Evolutionary conservation across 2,113 vertebrate species (phyloP), one percentile per base, ranked within the genome.

Genomic region (Mesocricetus auratus): DNA sequence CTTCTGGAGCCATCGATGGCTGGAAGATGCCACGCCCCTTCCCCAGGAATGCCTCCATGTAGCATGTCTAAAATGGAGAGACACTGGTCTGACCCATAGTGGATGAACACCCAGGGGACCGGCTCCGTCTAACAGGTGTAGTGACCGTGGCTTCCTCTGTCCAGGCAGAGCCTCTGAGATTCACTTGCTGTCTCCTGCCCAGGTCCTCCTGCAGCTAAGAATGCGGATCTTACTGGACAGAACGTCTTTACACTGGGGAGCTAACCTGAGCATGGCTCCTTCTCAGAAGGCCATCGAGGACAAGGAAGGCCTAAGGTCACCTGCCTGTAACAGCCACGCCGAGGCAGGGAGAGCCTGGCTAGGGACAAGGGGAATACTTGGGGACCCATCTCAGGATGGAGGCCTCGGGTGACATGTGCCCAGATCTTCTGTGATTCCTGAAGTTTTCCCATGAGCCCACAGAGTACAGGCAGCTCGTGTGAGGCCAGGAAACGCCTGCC

Each of bases 1-100:
- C 5, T 1, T 60, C 45, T 9, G 53, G 77, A 91, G 4, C 0
- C 71, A 21, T 24, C 62, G 79, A 1, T 4, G 86, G 81, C 0
- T 8, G 21, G n/a, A 11, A 15, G 64, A 22, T 81, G 56, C n/a
- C 7, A 0, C 39, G n/a, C 7, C 1, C n/a, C 10, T 2, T 17
- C 33, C 0, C 4, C 4, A 22, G 64, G 39, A 47, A 5, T 0
- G 15, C 10, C 79, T 33, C 64, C 1, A 53, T 4, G 45, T 42
- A 66, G 31, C 3, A 1, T 24, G 45, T 50, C 69, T 79, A 13
- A 7, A 24, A 24, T 0, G 3, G 60, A 68, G n/a, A 16, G 36
- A 11, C 17, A 0, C 10, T 13, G 2, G 17, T 15, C 17, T 15
- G 33, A 73, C 33, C 29, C 0, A 36, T 17, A 22, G 91, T 22